phyloP scores from a whole-genome alignment of 2,797 vertebrate genomes.

The Megaceryle alcyon region DNA sequence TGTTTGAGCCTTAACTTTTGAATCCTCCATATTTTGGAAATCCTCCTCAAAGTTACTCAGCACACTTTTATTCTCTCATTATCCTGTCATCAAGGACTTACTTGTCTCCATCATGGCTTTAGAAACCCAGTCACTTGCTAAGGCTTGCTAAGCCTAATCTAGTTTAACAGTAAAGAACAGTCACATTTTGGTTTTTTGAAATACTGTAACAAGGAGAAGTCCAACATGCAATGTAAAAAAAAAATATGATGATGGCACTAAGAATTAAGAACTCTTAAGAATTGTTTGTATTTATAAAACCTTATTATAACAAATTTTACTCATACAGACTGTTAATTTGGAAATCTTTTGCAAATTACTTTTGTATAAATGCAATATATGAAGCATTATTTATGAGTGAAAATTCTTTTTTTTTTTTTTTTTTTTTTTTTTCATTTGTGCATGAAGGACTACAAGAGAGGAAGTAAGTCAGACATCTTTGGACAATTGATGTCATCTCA shows the following conservation, averaged over 20 bases:
- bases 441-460: neutral
- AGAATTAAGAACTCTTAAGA: neutral
- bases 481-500: neutral
- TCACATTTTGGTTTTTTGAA: neutral
- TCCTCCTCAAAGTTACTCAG: neutral
- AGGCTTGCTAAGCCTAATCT: neutral
- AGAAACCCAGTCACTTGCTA: neutral
- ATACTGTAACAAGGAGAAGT: neutral
- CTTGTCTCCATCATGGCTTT: neutral
- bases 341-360: neutral
- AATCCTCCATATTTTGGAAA: neutral
- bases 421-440: neutral
- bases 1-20: neutral
- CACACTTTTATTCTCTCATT: neutral
- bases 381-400: neutral
- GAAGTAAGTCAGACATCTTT: neutral
- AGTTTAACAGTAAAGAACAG: neutral
- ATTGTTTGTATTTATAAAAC: neutral
- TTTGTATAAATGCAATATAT: neutral
- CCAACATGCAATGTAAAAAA: neutral
- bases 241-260: neutral
- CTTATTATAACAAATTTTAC: neutral
- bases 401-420: neutral
- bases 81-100: neutral
- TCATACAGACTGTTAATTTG: fast-evolving